Base-by-base conservation (phyloP, 2,797 vertebrate species). In the Xenops minutus region DNA sequence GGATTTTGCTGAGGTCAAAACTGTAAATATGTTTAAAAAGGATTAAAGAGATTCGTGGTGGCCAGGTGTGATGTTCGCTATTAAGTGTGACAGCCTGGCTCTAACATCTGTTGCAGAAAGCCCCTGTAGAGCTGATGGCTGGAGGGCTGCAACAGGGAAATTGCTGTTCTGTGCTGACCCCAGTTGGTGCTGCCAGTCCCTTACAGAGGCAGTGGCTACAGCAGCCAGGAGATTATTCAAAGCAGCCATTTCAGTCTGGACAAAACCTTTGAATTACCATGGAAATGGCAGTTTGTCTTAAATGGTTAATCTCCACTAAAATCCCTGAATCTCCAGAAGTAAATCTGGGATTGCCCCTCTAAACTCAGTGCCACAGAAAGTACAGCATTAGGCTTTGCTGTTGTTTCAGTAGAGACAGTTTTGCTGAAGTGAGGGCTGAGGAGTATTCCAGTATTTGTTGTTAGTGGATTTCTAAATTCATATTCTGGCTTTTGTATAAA, bases 1-100 rank as follows among this genome's bases (percentile, higher is more conserved):
- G 48, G 71, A 55, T 85, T 85, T 85, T 73, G 59, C 81, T 52
- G 52, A 85, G 89, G 84, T 92, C 86, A 92, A 41, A 79, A 48
- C n/a, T 37, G 7, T 69, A 76, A 89, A 43, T 13, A 79, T 78
- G 77, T 87, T 93, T 91, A 34, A 62, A 96, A 91, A 89, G 91
- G 92, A 82, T 94, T 93, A 92, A 86, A 59, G 44, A 87, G 87
- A 34, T 63, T 63, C 55, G 4, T 69, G 80, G 84, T 62, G 89
- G 87, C 55, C 78, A 87, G 84, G 91, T 92, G 71, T 84, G 92
- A 73, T 82, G 44, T 73, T 85, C 59, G 59, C 67, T 91, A 62
- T 49, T 79, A 79, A 76, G 67, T 15, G 2, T 83, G 72, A 76
- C 78, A 92, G 72, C 61, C 61, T 46, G 61, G 61, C 73, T 89